Evolutionary conservation across 2,113 vertebrate genomes (phyloP), one percentile per base, ranked within the genome.

Genomic region (Harpagus bidentatus): DNA sequence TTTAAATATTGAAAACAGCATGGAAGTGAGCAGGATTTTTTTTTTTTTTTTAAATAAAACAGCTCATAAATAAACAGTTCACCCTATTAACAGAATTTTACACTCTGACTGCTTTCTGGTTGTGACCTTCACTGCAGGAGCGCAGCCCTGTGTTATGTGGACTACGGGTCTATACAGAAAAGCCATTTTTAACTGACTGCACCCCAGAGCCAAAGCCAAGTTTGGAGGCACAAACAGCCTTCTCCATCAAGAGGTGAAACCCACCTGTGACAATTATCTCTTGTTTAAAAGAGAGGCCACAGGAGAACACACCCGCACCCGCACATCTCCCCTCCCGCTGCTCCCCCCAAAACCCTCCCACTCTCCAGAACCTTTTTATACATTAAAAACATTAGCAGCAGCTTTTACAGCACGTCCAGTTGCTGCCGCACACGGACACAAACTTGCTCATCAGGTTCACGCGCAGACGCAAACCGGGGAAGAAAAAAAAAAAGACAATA

Each of bases 61-160:
- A 45, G 38, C 40, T 73, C 10, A 9, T 18, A 53, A 63, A 48
- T 1, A 17, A 62, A 29, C 26, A 10, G 20, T 0, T 73, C 59
- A 32, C 1, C 15, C n/a, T 31, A 25, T 2, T 0, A n/a, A 36
- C 6, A n/a, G 47, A 13, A 69, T 52, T 80, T 72, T 5, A 45
- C 12, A 10, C 16, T 48, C 17, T 3, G 72, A 13, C 11, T 29
- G 1, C 28, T 38, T 7, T 28, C 45, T 58, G 42, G 69, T 32
- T 73, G 29, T 2, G 26, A 18, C 34, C 48, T 16, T 28, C 20
- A 1, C n/a, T 4, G 38, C 19, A 13, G 8, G 22, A 47, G 43
- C 3, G 2, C 52, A 32, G 71, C 43, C 53, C 80, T 16, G 47
- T 0, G 4, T 10, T 14, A 23, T 0, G 3, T 0, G 22, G 43